Evolutionary conservation across 92 coral and sea anemone genomes (phyloP), one percentile per base, ranked within the genome.

Genomic region (Porites cylindrica): DNA sequence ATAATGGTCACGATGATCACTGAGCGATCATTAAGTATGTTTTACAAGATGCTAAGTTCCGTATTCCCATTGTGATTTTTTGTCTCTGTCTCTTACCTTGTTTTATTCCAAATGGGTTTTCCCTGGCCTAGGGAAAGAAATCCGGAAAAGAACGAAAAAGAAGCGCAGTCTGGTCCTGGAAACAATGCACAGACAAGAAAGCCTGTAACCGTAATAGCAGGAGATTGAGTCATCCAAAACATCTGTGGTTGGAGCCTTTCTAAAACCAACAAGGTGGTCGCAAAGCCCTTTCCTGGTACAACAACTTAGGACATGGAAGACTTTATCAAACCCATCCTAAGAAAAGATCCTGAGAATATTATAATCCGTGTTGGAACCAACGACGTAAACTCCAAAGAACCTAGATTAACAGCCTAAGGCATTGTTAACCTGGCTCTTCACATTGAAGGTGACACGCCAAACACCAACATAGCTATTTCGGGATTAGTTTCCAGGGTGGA

Each of bases 131-230:
- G 29, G 29, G 29, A 26, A 26, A 26, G 29, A 26, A 26, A 26
- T 1, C 29, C 29, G 29, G 29, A 26, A 26, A 26, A 26, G 29
- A 26, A 26, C 29, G 29, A 26, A 26, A 26, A 26, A 26, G 29
- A 26, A 26, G 1, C 29, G 29, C 43, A 32, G 43, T 32, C 43
- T 32, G 43, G 43, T 32, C 43, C 43, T 16, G 51, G 78, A 73
- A 69, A 21, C 14, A 21, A 21, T 21, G n/a, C 73, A 13, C n/a
- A 58, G 38, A 43, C 23, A 47, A 14, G 12, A 74, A n/a, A 79
- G 13, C 84, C 84, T 10, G 84, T 79, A 64, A 65, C 84, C 53
- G 84, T 79, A 18, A 79, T 79, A 14, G 74, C 84, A 52, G 84
- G 84, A 13, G 75, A 79, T n/a, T 79, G 75, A 8, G 66, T 79